Evolutionary conservation across 1,140 invertebrate genomes (phyloP), one percentile per base, ranked within the genome.

Genomic region (Trichoplusia ni): DNA sequence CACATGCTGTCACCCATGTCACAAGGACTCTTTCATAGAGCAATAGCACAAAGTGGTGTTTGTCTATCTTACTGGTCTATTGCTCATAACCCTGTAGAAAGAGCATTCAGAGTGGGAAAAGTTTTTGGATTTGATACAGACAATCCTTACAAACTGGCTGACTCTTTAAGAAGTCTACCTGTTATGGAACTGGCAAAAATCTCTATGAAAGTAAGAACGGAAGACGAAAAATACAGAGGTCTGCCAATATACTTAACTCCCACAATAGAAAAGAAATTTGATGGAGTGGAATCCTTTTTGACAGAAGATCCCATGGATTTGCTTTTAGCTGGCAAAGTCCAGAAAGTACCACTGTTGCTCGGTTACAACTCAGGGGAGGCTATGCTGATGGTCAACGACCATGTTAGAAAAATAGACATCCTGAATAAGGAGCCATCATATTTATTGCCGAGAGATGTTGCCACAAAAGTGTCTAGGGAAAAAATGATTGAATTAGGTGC

Each of bases 1-100:
- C 94, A 95, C 64, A 93, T 95, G 92, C 75, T 95, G 9, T 95
- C 94, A 37, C 90, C 93, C 0, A 89, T 95, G 72, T 93, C 93
- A 0, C 91, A 86, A 88, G 94, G 94, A 5, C 64, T 92, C 23
- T 92, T 91, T 40, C 72, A 90, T 25, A 88, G 85, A 70, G 87
- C 79, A 1, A 92, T 92, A 31, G 83, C 92, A n/a, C 92, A 94
- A 85, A 94, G 94, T 86, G 95, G 95, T n/a, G 92, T 92, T 2
- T 92, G 93, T 42, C 79, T 94, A 14, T 88, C 91, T 72, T 91
- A 93, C 23, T 92, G 92, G 91, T 82, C 89, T 0, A 27, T 70
- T 4, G 62, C 67, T 0, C 61, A 83, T 69, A 82, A 84, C 1
- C 68, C 81, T 2, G 82, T 53, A 46, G 74, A 71, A 65, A 71